phyloP scores from a whole-genome alignment of 2,797 vertebrate genomes.

The Antennarius maculatus region DNA sequence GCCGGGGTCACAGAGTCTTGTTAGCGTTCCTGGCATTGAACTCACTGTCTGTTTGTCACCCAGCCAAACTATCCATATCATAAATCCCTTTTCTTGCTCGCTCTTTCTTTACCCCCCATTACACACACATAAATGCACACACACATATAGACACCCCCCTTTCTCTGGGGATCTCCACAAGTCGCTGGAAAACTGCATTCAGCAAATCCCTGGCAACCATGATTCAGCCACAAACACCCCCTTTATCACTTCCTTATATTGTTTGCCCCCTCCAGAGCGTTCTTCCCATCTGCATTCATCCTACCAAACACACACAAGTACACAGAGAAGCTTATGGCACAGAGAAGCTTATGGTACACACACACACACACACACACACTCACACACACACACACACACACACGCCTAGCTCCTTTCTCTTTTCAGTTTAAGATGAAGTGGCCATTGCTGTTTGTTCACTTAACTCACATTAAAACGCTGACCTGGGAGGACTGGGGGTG shows the following conservation, averaged over 20 bases:
- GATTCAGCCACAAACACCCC: constrained; percentile 71
- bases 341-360: constrained; percentile 3
- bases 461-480: constrained; percentile 72
- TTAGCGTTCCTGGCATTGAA: constrained; percentile 45
- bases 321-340: constrained; percentile 8
- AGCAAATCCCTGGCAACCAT: constrained; percentile 83
- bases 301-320: constrained; percentile 41
- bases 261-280: constrained; percentile 70
- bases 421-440: constrained; percentile 52
- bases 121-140: constrained; percentile 21
- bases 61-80: constrained; percentile 71
- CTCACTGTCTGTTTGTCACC: constrained; percentile 55
- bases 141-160: constrained; percentile 37
- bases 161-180: constrained; percentile 78
- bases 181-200: constrained; percentile 85
- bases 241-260: constrained; percentile 47
- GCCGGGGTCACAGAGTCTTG: constrained; percentile 59
- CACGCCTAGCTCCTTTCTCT: constrained; percentile 55
- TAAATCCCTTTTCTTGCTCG: constrained; percentile 47
- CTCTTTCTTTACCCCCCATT: constrained; percentile 10
- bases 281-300: constrained; percentile 60
- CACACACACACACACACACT: constrained; percentile 7
- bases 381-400: background rate
- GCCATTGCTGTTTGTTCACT: constrained; percentile 70
- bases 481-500: constrained; percentile 47